These are phyloP conservation scores for Lasioglossum oenotherae DNA, from an alignment of 2,888 invertebrate species.

Conservation along the genomic window DNA sequence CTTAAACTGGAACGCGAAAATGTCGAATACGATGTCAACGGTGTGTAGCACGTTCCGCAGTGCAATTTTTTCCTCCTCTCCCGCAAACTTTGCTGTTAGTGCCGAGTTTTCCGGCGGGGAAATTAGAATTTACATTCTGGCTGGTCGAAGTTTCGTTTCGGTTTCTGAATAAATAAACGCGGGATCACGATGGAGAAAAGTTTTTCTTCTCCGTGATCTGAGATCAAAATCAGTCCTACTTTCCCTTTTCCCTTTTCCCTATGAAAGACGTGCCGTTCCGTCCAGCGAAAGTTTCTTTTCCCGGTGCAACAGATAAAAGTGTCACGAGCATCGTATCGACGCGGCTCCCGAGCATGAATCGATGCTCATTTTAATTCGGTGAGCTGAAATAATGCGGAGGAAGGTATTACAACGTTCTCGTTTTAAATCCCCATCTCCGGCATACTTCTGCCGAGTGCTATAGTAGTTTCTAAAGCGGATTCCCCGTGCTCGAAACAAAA, in stretches of 20 bases:
- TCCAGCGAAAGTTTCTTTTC: neutral
- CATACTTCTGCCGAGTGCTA: neutral
- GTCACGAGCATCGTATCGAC: neutral
- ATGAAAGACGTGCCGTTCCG: neutral
- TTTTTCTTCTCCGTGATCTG: neutral
- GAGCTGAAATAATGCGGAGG: neutral
- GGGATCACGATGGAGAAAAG: conserved; percentile 4
- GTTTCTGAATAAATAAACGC: conserved; percentile 30
- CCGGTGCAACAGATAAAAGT: neutral
- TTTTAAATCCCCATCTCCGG: neutral
- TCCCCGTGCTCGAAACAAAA: conserved; percentile 23
- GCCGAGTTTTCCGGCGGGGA: neutral
- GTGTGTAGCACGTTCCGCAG: neutral
- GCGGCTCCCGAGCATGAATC: neutral
- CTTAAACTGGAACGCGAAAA: conserved; percentile 1
- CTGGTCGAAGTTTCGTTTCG: conserved; percentile 26
- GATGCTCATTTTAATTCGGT: neutral
- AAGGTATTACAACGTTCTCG: conserved; percentile 20
- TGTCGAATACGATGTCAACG: conserved; percentile 14
- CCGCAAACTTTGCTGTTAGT: conserved; percentile 14
- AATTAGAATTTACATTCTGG: conserved; percentile 31
- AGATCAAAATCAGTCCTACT: conserved; percentile 3
- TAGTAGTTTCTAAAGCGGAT: conserved; percentile 37
- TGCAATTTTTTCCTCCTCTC: neutral
- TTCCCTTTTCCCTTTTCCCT: neutral